Evolutionary conservation across 2,113 vertebrate genomes (phyloP).

Genomic region (Hemiprocne comata): DNA sequence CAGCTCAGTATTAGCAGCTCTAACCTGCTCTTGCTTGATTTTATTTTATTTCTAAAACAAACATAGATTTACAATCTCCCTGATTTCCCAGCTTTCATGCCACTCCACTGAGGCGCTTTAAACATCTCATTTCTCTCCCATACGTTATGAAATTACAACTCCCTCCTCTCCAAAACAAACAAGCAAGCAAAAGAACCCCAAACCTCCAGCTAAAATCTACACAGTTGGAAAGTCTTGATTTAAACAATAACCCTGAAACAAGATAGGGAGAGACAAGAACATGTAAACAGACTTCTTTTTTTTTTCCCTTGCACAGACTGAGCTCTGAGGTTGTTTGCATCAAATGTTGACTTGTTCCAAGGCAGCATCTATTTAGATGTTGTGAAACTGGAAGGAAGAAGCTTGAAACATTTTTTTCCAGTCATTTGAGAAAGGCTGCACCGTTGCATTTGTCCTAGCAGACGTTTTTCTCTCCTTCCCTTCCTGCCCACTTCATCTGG

Average conservation of each 20-base stretch:
- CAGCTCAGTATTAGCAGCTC: slow-evolving; percentile 61
- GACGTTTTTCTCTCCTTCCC: not conserved
- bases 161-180: slow-evolving; percentile 54
- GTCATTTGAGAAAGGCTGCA: not conserved
- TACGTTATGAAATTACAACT: slow-evolving; percentile 52
- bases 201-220: slow-evolving; percentile 50
- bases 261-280: not conserved
- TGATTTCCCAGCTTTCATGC: slow-evolving; percentile 55
- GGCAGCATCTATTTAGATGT: not conserved
- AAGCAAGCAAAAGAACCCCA: not conserved
- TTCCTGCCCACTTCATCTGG: not conserved
- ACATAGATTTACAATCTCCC: slow-evolving; percentile 55
- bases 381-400: not conserved
- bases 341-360: slow-evolving; percentile 25
- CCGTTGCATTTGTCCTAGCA: not conserved
- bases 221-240: slow-evolving; percentile 46
- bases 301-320: not conserved
- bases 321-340: slow-evolving; percentile 26
- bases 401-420: not conserved
- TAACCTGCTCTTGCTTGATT: slow-evolving; percentile 61
- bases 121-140: slow-evolving; percentile 65
- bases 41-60: slow-evolving; percentile 66
- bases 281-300: not conserved
- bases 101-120: slow-evolving; percentile 57
- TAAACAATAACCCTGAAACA: slow-evolving; percentile 53